Base-by-base conservation (phyloP, 2,113 vertebrate species). In the Epinephelus moara region DNA sequence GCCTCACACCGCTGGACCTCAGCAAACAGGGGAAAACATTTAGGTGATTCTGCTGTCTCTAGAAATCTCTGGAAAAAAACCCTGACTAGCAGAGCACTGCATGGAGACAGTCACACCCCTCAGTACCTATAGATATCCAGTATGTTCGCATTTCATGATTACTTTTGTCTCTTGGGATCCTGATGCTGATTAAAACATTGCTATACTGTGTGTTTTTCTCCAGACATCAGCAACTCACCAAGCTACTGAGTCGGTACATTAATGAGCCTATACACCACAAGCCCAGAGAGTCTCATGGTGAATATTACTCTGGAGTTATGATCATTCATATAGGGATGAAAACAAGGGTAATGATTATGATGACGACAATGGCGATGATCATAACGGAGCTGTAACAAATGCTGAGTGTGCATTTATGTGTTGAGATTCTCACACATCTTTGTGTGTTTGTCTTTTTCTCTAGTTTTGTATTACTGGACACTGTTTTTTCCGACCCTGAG, bases 171-270 rank as follows among this genome's bases (percentile, higher is more conserved):
- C 75, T 49, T 74, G 74, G 75, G 88, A 72, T 84, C 25, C n/a
- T 83, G 61, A 63, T 84, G 75, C 78, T 86, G 81, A 87, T 92
- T 84, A 76, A 76, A 67, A 81, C 40, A 61, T 81, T 89, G 61
- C 72, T 78, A 21, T 80, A 63, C 49, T 80, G 37, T 86, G 70
- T 80, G 8, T 85, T 85, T 91, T 89, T 82, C 78, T 91, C 13
- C 63, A 96, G 96, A 90, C 96, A 96, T 93, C 91, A 95, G 88
- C 94, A 96, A 81, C 94, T 96, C 57, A 92, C 87, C 67, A 95
- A 94, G 88, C 89, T 96, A 80, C 90, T 96, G 87, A 89, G 49
- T 72, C 87, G 70, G 27, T 94, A 94, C 80, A 93, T 90, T 77
- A 91, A 82, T 57, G 87, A 93, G 81, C 93, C 94, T 78, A 75